Conservation (phyloP, 2,113 vertebrate species). For the Megatriorchis doriae region DNA sequence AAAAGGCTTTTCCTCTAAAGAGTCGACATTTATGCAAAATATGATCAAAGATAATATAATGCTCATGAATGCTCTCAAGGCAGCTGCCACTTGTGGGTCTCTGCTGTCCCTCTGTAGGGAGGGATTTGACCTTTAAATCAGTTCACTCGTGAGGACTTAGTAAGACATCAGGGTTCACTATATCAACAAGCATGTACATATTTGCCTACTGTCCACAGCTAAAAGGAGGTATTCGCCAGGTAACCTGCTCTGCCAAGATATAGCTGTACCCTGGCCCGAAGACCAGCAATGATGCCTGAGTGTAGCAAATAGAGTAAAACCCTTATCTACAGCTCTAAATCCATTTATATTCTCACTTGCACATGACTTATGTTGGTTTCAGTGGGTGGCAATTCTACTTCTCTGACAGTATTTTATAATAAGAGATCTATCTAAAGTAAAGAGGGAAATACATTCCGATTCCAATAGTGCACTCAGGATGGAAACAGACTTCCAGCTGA, state of each 20-base stretch:
- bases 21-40: neutral
- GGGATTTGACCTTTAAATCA: neutral
- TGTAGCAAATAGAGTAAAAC: neutral
- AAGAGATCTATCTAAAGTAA: slow-evolving; percentile 21
- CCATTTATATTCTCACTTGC: slow-evolving; percentile 15
- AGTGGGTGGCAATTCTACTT: slow-evolving; percentile 23
- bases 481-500: slow-evolving; percentile 5
- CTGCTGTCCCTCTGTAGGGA: neutral
- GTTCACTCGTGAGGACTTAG: neutral
- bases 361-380: slow-evolving; percentile 25
- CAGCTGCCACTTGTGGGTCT: neutral
- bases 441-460: slow-evolving; percentile 17
- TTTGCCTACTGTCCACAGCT: neutral
- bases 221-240: neutral
- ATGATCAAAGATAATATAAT: neutral
- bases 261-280: neutral
- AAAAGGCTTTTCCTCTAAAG: neutral
- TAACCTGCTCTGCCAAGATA: neutral
- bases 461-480: slow-evolving; percentile 22
- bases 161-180: neutral
- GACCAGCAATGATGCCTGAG: neutral
- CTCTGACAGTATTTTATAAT: slow-evolving; percentile 37
- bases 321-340: slow-evolving; percentile 19
- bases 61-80: neutral
- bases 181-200: fast-evolving